These are phyloP conservation scores for Drosophila diplacantha DNA, from an alignment of 2,888 invertebrate genomes.

Conservation along the genomic window DNA sequence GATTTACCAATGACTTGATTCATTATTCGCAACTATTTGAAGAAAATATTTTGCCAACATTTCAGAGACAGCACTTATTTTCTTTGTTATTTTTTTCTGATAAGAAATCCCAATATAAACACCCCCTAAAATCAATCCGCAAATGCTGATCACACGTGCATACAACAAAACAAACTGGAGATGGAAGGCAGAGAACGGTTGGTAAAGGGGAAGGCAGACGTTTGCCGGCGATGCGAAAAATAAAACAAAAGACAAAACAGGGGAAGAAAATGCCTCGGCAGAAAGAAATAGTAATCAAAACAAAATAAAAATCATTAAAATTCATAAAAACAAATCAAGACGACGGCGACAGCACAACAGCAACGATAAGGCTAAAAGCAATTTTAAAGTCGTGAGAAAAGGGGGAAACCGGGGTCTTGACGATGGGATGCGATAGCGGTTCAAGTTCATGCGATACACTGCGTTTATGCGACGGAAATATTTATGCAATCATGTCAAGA, in stretches of 20 bases:
- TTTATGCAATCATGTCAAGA: conserved; percentile 1
- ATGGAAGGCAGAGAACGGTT: conserved; percentile 4
- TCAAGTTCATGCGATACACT: conserved; percentile 26
- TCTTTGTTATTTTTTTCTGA: background rate
- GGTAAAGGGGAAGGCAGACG: conserved; percentile 6
- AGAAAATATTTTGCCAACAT: background rate
- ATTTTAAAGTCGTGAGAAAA: conserved; percentile 15
- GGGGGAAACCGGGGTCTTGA: background rate
- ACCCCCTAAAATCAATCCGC: background rate
- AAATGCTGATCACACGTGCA: conserved; percentile 23
- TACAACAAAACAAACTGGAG: conserved; percentile 1
- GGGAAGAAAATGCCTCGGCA: conserved; percentile 30
- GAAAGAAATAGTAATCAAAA: conserved; percentile 52
- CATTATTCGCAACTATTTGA: no score
- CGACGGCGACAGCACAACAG: conserved; percentile 13
- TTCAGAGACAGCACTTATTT: background rate
- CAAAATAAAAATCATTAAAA: conserved; percentile 54
- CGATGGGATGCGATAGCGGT: conserved; percentile 23
- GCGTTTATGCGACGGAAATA: background rate
- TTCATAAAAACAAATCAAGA: conserved; percentile 46
- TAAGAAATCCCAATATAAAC: background rate
- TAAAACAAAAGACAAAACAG: conserved; percentile 37
- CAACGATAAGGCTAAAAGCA: conserved; percentile 42
- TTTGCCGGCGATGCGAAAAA: conserved; percentile 32
- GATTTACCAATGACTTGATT: no score